phyloP scores from a whole-genome alignment of 2,113 vertebrate genomes.

The Butastur rufipennis region DNA sequence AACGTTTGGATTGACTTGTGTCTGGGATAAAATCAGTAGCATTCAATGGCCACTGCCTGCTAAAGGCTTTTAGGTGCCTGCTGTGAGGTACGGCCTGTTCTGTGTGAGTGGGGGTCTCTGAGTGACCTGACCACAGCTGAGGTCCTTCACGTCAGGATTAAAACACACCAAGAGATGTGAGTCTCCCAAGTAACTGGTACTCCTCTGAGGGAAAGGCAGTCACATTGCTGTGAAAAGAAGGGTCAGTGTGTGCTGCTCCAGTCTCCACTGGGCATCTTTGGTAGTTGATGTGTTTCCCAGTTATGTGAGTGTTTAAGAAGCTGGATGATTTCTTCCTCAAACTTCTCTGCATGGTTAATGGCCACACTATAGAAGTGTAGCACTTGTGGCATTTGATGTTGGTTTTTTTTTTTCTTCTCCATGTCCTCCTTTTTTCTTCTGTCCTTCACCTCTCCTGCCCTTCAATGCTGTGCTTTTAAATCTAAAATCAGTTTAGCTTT shows the following conservation, averaged over 20 bases:
- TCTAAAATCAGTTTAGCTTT: not conserved
- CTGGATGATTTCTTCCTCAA: not conserved
- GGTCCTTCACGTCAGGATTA: not conserved
- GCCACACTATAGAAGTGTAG: rapidly evolving
- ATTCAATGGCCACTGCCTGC: not conserved
- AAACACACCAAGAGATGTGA: not conserved
- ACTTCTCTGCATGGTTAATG: not conserved
- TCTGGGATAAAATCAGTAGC: not conserved
- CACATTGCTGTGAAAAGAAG: not conserved
- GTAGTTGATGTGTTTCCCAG: not conserved
- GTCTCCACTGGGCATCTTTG: not conserved
- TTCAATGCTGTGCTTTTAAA: not conserved
- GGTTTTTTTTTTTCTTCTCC: not conserved
- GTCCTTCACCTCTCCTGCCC: not conserved
- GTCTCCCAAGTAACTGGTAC: rapidly evolving
- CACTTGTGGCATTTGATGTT: not conserved
- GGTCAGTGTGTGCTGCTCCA: not conserved
- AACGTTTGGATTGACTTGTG: not conserved
- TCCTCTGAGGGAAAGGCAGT: not conserved
- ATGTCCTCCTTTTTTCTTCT: not conserved
- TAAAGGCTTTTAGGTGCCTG: rapidly evolving
- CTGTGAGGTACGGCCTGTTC: not conserved
- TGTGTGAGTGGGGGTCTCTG: not conserved
- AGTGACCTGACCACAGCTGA: not conserved
- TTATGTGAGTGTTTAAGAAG: not conserved